Evolutionary conservation across 2,797 vertebrate species (phyloP), one percentile per base, ranked within the genome.

Genomic region (Melopsittacus undulatus): DNA sequence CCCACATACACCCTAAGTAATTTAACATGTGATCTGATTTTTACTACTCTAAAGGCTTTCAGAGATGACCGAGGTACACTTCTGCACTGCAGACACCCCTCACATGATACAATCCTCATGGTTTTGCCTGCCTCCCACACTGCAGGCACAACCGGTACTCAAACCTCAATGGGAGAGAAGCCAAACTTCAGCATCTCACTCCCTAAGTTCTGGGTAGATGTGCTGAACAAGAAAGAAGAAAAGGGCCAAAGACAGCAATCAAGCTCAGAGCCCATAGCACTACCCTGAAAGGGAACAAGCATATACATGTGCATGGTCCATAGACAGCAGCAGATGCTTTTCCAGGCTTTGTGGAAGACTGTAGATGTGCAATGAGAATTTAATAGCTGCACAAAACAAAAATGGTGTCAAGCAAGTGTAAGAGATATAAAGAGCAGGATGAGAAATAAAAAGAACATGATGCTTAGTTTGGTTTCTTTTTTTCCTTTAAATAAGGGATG

Each of bases 401-500:
- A 83, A 29, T 11, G 0, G 62, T 20, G 45, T 6, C 45, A 77
- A 74, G 43, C 0, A 2, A n/a, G 10, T 40, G 5, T 4, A 70
- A 34, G 69, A 38, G 15, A 49, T 24, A 72, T 62, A 36, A 81
- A 36, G 16, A 84, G 36, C 10, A 40, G 15, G 22, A 72, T 30
- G 45, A 89, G 42, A 94, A 91, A 49, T 34, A n/a, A 36, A 64
- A 72, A 49, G 5, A 7, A 49, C 0, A 4, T 1, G 3, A 22
- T 57, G 56, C 56, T 36, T 57, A 57, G 56, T 57, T 57, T 57
- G n/a, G n/a, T 5, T 18, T 34, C 29, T 23, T 54, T 23, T 43
- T 48, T 61, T 13, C 1, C 8, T 42, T 76, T 34, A 24, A 34
- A 34, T 24, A 34, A 57, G 29, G 82, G 26, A 51, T 0, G 1